phyloP scores from a whole-genome alignment of 2,888 invertebrate genomes.

The Nemotelus pantherinus region DNA sequence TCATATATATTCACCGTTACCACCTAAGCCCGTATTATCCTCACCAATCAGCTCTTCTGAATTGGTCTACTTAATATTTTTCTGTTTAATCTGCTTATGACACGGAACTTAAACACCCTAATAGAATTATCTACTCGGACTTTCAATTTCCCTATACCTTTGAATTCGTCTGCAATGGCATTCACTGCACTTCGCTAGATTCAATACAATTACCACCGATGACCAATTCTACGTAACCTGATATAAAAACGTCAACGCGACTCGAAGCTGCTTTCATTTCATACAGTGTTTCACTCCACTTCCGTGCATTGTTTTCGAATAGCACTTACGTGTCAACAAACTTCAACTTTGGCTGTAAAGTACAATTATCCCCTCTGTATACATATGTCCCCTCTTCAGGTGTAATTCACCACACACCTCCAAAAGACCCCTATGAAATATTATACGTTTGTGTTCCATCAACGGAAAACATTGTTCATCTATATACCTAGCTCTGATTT shows the following conservation, averaged over 20 bases:
- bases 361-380: too few species aligned
- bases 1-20: too few species aligned
- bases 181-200: too few species aligned
- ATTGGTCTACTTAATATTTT: background rate
- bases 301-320: background rate
- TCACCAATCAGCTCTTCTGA: background rate
- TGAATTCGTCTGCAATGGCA: background rate
- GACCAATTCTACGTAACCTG: background rate
- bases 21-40: too few species aligned
- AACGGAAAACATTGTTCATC: constrained; percentile 24
- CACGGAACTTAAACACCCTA: constrained; percentile 6
- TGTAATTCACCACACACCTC: constrained; percentile 1
- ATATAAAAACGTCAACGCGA: background rate
- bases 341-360: background rate
- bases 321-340: background rate
- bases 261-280: background rate
- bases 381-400: background rate
- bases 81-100: background rate
- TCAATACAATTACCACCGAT: background rate
- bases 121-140: constrained; percentile 8
- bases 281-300: background rate
- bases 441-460: constrained; percentile 31
- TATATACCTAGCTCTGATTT: constrained; percentile 9
- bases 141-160: background rate
- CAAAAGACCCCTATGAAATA: constrained; percentile 24